These are phyloP conservation scores for Morpho helenor DNA, from an alignment of 2,888 invertebrate genomes.

Conservation along the genomic window DNA sequence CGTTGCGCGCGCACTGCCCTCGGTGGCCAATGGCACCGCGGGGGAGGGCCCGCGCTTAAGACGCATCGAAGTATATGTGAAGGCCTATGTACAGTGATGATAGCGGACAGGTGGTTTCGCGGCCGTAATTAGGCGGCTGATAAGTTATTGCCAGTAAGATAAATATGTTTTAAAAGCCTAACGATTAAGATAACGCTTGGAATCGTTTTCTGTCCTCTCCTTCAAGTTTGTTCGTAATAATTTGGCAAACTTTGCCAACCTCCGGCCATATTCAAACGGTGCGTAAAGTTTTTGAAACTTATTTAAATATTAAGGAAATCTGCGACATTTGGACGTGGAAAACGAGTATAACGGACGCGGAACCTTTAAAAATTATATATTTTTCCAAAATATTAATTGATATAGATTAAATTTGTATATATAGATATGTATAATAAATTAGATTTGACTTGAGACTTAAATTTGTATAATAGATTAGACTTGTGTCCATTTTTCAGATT, in stretches of 20 bases:
- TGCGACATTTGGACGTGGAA: not conserved
- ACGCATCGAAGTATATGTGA: conserved; percentile 78
- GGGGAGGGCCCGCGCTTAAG: conserved; percentile 75
- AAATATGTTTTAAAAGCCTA: conserved; percentile 67
- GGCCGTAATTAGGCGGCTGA: conserved; percentile 75
- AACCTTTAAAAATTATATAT: too few species aligned
- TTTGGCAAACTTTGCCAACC: conserved; percentile 4
- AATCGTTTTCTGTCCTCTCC: conserved; percentile 43
- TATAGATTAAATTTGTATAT: too few species aligned
- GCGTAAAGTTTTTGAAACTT: conserved; percentile 7
- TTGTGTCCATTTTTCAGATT: too few species aligned
- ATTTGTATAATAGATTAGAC: too few species aligned
- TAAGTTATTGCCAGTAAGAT: conserved; percentile 70
- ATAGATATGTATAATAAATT: too few species aligned
- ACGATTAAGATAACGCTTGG: conserved; percentile 66
- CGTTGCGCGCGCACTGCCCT: conserved; percentile 68
- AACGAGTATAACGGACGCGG: not conserved
- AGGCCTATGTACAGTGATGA: conserved; percentile 78
- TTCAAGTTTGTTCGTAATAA: conserved; percentile 34
- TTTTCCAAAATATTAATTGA: too few species aligned
- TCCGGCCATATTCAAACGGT: not conserved
- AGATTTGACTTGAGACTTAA: too few species aligned
- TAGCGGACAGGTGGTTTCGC: conserved; percentile 78
- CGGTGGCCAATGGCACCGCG: conserved; percentile 60
- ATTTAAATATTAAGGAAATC: conserved; percentile 8